Evolutionary conservation across 2,888 invertebrate genomes (phyloP), one percentile per base, ranked within the genome.

Genomic region (Drosophila paramelanica): DNA sequence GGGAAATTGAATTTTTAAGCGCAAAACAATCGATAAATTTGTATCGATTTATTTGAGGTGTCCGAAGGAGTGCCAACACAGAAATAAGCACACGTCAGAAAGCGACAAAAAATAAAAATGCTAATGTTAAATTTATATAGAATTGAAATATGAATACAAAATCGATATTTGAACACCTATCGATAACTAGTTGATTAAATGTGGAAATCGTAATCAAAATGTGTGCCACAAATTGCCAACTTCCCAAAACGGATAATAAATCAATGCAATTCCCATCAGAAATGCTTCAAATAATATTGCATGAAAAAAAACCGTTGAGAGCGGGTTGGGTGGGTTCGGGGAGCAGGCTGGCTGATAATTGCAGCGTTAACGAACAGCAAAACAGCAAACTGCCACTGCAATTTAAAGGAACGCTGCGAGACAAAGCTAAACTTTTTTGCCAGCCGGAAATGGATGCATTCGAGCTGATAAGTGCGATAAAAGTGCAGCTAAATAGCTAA

Each of bases 401-500:
- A 58, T 43, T 31, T 14, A 31, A 27, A 41, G 27, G 7, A 27
- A 27, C 27, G 27, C 8, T 31, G 52, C 5, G 33, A 59, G 38
- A 61, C 66, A 72, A 74, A 77, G 61, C 53, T 23, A 56, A 66
- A 25, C n/a, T 43, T 51, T 67, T 39, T 47, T 49, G 46, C 38
- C 23, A 57, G 71, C 65, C 76, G 77, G 79, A 79, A 77, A 79
- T 66, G 76, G 55, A 67, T 71, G 67, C 51, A 70, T 58, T 58
- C 47, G 46, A 61, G 62, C 46, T 79, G 77, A 77, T 79, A 75
- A 75, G 60, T 75, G 65, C 27, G 76, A 64, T 76, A 75, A 75
- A 76, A 57, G 57, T 42, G 53, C 64, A 65, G 74, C 78, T 53
- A 73, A 77, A 73, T 57, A 50, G 47, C 51, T 36, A 31, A 8